These are phyloP conservation scores for Julus scanicus DNA, from an alignment of 2,888 invertebrate species.

Conservation along the genomic window DNA sequence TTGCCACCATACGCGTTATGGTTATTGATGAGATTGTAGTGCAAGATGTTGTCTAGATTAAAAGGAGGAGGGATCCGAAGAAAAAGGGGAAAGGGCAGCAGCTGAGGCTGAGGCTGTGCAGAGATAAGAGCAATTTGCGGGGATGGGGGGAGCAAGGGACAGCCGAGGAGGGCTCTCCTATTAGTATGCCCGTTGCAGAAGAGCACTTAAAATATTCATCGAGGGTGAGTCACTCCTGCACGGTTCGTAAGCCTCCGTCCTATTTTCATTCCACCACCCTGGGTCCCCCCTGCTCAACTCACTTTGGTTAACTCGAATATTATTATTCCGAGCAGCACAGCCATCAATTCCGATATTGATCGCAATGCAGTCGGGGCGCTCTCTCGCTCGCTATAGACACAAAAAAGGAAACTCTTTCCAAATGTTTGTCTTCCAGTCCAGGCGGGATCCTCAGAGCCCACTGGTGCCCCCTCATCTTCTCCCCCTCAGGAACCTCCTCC, in stretches of 20 bases:
- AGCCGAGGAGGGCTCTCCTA: neutral
- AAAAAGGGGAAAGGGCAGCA: slow-evolving; percentile 28
- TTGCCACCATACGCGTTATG: slow-evolving; percentile 43
- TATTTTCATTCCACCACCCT: slow-evolving; percentile 26
- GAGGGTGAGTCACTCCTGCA: slow-evolving; percentile 18
- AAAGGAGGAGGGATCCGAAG: slow-evolving; percentile 10
- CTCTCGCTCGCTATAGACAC: neutral
- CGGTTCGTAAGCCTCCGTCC: slow-evolving; percentile 1
- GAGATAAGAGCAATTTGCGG: slow-evolving; percentile 17
- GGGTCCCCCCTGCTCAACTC: neutral
- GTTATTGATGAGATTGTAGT: slow-evolving; percentile 47
- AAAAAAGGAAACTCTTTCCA: slow-evolving; percentile 47
- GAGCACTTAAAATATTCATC: slow-evolving; percentile 7
- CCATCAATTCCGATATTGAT: slow-evolving; percentile 53
- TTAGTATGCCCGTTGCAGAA: slow-evolving; percentile 38
- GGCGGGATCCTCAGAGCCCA: neutral
- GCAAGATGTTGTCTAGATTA: slow-evolving; percentile 47
- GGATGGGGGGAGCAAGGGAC: neutral
- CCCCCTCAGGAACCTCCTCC: neutral
- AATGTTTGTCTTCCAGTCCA: slow-evolving; percentile 44
- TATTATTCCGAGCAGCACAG: slow-evolving; percentile 41
- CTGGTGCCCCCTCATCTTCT: neutral
- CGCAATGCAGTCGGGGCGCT: neutral
- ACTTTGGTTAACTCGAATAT: slow-evolving; percentile 40
- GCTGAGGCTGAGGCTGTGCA: neutral